Evolutionary conservation across 2,888 invertebrate genomes (phyloP).

Genomic region (Idaea straminata): DNA sequence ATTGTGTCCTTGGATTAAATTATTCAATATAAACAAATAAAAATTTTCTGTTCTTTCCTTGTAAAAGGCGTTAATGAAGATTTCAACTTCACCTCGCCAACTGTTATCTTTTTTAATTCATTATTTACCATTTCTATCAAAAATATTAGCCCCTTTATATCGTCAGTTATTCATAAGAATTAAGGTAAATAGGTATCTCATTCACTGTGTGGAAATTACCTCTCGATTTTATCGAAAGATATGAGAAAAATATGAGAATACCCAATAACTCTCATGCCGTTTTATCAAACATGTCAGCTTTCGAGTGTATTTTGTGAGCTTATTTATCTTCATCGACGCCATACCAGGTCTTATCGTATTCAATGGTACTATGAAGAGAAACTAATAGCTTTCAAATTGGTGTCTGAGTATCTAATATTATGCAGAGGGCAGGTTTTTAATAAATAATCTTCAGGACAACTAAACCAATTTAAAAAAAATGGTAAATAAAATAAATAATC

Average conservation of each 20-base stretch:
- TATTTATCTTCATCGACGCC: not conserved
- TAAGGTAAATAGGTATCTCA: not conserved
- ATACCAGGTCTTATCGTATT: not conserved
- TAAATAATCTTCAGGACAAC: too few species aligned
- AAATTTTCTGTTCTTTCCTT: too few species aligned
- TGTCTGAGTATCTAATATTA: too few species aligned
- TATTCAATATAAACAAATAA: too few species aligned
- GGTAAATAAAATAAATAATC: too few species aligned
- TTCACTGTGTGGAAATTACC: not conserved
- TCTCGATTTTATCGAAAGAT: not conserved
- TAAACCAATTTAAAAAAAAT: too few species aligned
- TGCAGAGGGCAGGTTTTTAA: too few species aligned
- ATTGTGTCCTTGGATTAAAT: not conserved
- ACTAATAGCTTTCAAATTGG: not conserved
- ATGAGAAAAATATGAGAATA: not conserved
- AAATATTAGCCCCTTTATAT: not conserved
- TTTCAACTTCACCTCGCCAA: not conserved
- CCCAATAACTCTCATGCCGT: constrained; percentile 1
- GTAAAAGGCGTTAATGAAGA: too few species aligned
- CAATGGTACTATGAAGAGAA: not conserved
- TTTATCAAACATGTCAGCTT: not conserved
- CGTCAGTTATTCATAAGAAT: not conserved
- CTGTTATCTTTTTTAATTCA: not conserved
- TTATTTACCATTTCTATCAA: not conserved
- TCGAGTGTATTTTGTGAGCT: not conserved